These are phyloP conservation scores for Penaeus monodon DNA, from an alignment of 2,888 invertebrate species.

Conservation along the genomic window DNA sequence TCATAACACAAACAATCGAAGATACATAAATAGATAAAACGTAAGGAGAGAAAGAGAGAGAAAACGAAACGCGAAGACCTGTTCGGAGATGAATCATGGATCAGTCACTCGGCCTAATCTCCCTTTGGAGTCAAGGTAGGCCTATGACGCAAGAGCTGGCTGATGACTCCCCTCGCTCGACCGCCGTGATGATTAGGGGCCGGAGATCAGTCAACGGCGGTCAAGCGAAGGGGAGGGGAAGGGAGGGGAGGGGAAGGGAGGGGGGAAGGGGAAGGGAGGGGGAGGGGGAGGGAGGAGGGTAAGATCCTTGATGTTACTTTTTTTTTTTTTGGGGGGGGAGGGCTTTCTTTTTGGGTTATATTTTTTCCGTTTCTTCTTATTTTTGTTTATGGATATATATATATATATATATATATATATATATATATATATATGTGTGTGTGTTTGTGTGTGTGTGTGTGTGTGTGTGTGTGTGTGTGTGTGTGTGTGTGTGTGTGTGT, in stretches of 20 bases:
- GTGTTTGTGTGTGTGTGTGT: not conserved
- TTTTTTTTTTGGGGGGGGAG: too few relatives aligned
- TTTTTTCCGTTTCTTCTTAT: too few relatives aligned
- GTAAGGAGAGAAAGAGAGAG: slow-evolving; percentile 6
- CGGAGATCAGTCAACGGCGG: slow-evolving; percentile 21
- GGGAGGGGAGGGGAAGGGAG: not conserved
- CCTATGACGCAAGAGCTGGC: not conserved
- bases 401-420: too few relatives aligned
- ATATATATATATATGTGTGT: too few relatives aligned
- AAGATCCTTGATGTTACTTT: not conserved
- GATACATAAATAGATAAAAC: not conserved
- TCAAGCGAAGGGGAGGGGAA: not conserved
- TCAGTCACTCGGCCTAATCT: too few relatives aligned
- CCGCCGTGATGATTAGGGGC: not conserved
- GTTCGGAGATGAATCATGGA: not conserved
- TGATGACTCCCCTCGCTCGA: not conserved
- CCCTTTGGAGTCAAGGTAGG: not conserved
- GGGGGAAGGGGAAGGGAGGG: not conserved
- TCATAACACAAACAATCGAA: not conserved
- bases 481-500: slow-evolving; percentile 32
- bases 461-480: not conserved
- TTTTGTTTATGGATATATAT: too few relatives aligned
- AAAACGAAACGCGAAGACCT: not conserved
- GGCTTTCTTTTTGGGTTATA: not conserved
- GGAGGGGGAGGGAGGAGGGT: not conserved